Evolutionary conservation across 2,888 invertebrate species (phyloP), one percentile per base, ranked within the genome.

Genomic region (Lepetodrilus schrolli): DNA sequence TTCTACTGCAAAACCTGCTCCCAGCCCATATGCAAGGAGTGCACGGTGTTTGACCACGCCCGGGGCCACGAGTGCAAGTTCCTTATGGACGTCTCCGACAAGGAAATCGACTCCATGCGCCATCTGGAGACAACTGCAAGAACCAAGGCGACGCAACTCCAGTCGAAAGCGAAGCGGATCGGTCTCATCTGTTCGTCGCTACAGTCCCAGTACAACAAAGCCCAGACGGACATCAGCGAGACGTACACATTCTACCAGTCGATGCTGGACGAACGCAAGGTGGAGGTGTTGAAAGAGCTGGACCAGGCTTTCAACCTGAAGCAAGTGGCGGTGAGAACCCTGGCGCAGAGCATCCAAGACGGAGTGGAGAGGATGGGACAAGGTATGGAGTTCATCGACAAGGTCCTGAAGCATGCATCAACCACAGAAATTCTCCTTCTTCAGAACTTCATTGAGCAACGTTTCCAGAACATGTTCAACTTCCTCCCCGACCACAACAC

Each of bases 1-100:
- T 98, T 95, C 90, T 99, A 95, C 91, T 99, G 99, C 91, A 94
- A 96, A 88, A 95, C 96, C 13, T 99, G 99, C 92, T 94, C 95
- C 80, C 93, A 95, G 78, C 95, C 97, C 8, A 95, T 97, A 38
- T 99, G 99, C 93, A 96, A 96, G 90, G 98, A 98, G 90, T 99
- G 99, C 92, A 95, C 96, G 21, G 92, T 94, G 72, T 92, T 94
- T 75, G 98, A 98, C 47, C 86, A 86, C 71, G 84, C 86, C 37
- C 78, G 83, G 10, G 86, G 86, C 21, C 89, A 89, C 77, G 88
- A 89, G 72, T 88, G 83, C 71, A 84, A 87, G 73, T 84, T 84
- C 72, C 81, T 89, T 38, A 79, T 80, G 58, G 88, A 88, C 51
- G 81, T 83, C 13, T 83, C 85, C 20, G 80, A 82, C 23, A 95